Evolutionary conservation across 2,113 vertebrate genomes (phyloP).

Genomic region (Deroptyus accipitrinus): DNA sequence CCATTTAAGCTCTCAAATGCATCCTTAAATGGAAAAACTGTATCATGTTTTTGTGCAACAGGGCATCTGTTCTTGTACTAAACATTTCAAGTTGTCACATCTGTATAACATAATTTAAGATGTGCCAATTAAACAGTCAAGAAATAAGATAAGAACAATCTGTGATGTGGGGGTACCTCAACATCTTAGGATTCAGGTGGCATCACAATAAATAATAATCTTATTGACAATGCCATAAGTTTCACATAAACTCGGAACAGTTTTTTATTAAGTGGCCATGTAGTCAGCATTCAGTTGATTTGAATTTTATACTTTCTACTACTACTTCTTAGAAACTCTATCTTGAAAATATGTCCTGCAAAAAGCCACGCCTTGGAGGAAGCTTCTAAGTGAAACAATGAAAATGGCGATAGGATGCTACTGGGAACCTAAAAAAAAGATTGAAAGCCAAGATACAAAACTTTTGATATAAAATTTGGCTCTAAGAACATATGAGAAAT

Average conservation of each 20-base stretch:
- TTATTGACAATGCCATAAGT: rapidly evolving
- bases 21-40: neutral
- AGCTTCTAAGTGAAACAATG: neutral
- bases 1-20: neutral
- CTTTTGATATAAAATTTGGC: neutral
- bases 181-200: no score
- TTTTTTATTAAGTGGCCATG: neutral
- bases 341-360: neutral
- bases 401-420: neutral
- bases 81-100: neutral
- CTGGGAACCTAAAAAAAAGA: neutral
- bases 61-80: neutral
- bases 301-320: neutral
- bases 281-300: neutral
- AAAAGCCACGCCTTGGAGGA: neutral
- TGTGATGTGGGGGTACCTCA: neutral
- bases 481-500: neutral
- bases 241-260: neutral
- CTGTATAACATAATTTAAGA: neutral
- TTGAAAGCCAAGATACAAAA: neutral
- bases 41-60: rapidly evolving
- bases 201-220: neutral
- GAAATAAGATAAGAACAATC: neutral
- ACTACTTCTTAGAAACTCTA: neutral
- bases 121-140: neutral